Conservation (phyloP, 2,888 invertebrate genomes). For the Celastrina argiolus region DNA sequence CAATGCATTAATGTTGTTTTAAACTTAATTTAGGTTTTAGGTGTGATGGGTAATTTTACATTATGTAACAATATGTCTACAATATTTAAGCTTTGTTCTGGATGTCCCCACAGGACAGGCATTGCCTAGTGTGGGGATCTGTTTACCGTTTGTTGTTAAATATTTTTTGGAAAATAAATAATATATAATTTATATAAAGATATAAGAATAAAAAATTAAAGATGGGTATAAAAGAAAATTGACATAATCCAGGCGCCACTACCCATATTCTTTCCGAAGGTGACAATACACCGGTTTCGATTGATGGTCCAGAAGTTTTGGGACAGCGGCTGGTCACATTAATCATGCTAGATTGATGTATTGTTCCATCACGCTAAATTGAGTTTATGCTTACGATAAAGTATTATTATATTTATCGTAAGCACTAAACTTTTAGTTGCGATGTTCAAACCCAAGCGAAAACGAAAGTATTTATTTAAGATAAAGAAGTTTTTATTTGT, state of each 20-base stretch:
- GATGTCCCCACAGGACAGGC: too few relatives aligned
- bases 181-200: too few relatives aligned
- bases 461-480: not conserved
- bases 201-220: too few relatives aligned
- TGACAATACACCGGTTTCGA: not conserved
- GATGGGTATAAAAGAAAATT: not conserved
- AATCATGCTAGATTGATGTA: conserved; percentile 8
- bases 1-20: too few relatives aligned
- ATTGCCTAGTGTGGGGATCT: too few relatives aligned
- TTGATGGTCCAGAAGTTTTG: conserved; percentile 1
- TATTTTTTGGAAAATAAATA: too few relatives aligned
- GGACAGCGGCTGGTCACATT: not conserved
- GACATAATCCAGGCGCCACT: not conserved
- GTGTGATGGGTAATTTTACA: too few relatives aligned
- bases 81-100: too few relatives aligned
- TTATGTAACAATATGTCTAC: too few relatives aligned
- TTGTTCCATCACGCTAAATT: not conserved
- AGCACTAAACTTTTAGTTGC: not conserved
- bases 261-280: not conserved
- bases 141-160: too few relatives aligned
- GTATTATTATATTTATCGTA: not conserved
- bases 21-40: too few relatives aligned
- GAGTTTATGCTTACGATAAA: not conserved
- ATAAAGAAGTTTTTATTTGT: not conserved
- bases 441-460: not conserved